Percentiles rank a stretch among this genome's conserved stretches.
These are phyloP conservation scores for Charanyca ferruginea DNA, from an alignment of 2,888 invertebrate species.

Conservation along the genomic window DNA sequence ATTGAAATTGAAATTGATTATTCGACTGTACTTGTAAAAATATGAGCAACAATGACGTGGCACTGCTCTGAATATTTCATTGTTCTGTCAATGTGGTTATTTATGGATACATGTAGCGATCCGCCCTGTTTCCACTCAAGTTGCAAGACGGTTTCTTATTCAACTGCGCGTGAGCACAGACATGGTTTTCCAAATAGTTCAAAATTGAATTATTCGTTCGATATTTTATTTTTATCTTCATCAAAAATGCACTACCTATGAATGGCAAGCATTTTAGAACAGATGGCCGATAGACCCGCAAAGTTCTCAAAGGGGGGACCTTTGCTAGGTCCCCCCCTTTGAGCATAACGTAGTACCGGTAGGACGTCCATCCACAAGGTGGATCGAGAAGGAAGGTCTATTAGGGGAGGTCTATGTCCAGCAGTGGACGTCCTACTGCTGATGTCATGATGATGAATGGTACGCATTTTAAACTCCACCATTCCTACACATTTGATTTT, in stretches of 20 bases:
- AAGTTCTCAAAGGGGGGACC: too few relatives aligned
- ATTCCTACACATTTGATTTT: slow-evolving; percentile 6
- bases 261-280: too few relatives aligned
- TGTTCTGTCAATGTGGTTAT: slow-evolving; percentile 48
- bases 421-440: too few relatives aligned
- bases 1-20: slow-evolving; percentile 43
- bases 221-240: slow-evolving; percentile 5
- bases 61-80: slow-evolving; percentile 38
- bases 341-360: too few relatives aligned
- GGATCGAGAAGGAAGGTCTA: too few relatives aligned
- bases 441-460: too few relatives aligned
- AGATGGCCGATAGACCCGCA: too few relatives aligned
- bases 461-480: background rate
- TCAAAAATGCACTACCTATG: background rate
- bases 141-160: slow-evolving; percentile 15
- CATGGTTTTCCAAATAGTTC: too few relatives aligned
- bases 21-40: slow-evolving; percentile 7
- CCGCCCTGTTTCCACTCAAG: slow-evolving; percentile 13
- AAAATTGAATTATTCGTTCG: background rate
- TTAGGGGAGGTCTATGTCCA: too few relatives aligned
- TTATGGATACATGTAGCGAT: slow-evolving; percentile 25
- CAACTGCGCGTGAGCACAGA: too few relatives aligned
- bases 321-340: too few relatives aligned
- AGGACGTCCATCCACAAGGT: too few relatives aligned
- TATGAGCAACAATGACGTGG: slow-evolving; percentile 28